Conservation (phyloP, 1,140 invertebrate species). For the Geopemphigus sp. region DNA sequence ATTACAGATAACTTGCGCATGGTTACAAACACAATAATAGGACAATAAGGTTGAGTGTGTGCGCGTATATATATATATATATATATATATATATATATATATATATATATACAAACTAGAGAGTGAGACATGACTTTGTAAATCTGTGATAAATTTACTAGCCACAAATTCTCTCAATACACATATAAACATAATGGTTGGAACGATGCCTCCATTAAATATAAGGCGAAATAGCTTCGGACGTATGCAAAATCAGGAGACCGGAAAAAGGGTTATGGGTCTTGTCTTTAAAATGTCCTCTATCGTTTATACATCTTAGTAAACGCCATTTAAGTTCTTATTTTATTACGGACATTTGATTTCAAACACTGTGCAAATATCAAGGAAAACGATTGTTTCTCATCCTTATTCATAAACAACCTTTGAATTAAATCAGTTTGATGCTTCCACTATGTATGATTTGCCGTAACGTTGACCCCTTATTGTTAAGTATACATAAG, state of each 20-base stretch:
- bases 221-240: background rate
- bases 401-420: background rate
- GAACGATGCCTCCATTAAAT: background rate
- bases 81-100: no score
- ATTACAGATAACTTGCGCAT: background rate
- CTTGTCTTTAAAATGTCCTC: background rate
- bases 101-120: no score
- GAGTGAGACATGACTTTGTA: background rate
- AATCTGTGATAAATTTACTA: slow-evolving; percentile 1
- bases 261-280: background rate
- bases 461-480: background rate
- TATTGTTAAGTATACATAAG: background rate
- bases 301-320: background rate
- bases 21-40: background rate
- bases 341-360: background rate
- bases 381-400: background rate
- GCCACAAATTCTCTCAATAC: background rate
- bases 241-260: background rate
- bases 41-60: no score
- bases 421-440: slow-evolving; percentile 12
- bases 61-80: no score
- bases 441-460: background rate
- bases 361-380: background rate
- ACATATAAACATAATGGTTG: background rate
- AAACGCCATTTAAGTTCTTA: background rate